A percentile compares a stretch with the other conserved stretches of the same genome.
These are phyloP conservation scores for Macquaria australasica DNA, from an alignment of 2,113 vertebrate genomes.

Conservation along the genomic window DNA sequence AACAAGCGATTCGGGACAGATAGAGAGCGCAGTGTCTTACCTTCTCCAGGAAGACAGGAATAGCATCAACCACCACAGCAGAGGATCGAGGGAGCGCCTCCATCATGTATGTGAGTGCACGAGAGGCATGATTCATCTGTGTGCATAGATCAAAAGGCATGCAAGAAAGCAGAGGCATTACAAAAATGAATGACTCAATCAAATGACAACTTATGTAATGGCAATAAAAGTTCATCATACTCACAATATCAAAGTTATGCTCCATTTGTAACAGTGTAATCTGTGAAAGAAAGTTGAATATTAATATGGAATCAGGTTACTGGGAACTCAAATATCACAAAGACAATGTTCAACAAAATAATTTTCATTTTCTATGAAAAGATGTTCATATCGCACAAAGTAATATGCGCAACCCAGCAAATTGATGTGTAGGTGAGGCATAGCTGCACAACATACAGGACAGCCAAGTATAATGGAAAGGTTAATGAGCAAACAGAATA, in stretches of 20 bases:
- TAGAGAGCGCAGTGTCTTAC: slow-evolving; percentile 69
- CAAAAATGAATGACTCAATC: not conserved
- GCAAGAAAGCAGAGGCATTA: not conserved
- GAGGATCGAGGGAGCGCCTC: slow-evolving; percentile 98
- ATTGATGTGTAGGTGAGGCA: not conserved
- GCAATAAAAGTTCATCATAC: slow-evolving; percentile 71
- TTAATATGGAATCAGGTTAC: not conserved
- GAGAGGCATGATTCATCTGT: slow-evolving; percentile 99
- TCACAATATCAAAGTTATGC: slow-evolving; percentile 99
- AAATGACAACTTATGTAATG: not conserved
- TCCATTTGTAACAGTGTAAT: slow-evolving; percentile 99
- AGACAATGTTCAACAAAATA: not conserved
- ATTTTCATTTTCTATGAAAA: not conserved
- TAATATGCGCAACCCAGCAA: not conserved
- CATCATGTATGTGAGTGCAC: slow-evolving; percentile 99
- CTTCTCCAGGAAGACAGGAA: slow-evolving; percentile 99
- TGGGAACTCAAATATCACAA: not conserved
- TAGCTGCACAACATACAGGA: not conserved
- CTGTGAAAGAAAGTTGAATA: slow-evolving; percentile 74
- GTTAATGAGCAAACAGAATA: not conserved
- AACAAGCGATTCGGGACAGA: not conserved
- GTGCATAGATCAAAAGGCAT: not conserved
- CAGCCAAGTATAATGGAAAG: not conserved
- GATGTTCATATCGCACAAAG: not conserved
- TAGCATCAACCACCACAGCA: slow-evolving; percentile 98